These are phyloP conservation scores for Balanococcus diminutus DNA, from an alignment of 2,888 invertebrate species.

Conservation along the genomic window DNA sequence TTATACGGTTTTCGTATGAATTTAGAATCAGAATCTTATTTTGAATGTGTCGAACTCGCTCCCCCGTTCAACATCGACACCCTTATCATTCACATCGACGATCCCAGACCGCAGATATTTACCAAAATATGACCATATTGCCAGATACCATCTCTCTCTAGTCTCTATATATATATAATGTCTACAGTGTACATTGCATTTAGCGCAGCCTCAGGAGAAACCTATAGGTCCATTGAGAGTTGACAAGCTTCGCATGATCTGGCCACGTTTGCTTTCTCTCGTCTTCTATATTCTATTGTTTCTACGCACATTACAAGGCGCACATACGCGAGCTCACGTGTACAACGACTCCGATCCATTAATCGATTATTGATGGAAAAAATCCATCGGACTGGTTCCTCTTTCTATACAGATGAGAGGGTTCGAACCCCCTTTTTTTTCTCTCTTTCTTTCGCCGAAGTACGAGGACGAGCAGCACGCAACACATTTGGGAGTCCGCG, in stretches of 20 bases:
- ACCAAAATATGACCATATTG: background rate
- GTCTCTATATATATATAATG: background rate
- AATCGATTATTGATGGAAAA: background rate
- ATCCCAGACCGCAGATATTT: background rate
- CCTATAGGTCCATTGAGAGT: background rate
- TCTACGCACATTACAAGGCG: background rate
- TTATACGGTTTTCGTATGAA: too few species aligned
- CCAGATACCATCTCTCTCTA: background rate
- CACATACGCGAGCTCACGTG: background rate
- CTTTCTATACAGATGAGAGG: background rate
- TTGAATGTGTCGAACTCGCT: too few species aligned
- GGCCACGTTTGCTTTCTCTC: background rate
- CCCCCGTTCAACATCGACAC: too few species aligned
- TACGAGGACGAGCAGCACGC: background rate
- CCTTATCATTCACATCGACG: background rate
- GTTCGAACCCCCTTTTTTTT: background rate
- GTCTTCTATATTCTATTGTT: background rate
- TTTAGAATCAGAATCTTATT: too few species aligned
- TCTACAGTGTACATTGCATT: background rate
- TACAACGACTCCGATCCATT: background rate
- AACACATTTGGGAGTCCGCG: conserved; percentile 4
- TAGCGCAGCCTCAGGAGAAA: background rate
- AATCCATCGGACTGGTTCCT: background rate
- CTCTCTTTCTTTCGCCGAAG: background rate
- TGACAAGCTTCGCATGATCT: background rate